Percentiles rank a stretch among this genome's conserved stretches.
These are phyloP conservation scores for Phataginus tetradactyla DNA, from an alignment of 2,797 vertebrate species.

Conservation along the genomic window DNA sequence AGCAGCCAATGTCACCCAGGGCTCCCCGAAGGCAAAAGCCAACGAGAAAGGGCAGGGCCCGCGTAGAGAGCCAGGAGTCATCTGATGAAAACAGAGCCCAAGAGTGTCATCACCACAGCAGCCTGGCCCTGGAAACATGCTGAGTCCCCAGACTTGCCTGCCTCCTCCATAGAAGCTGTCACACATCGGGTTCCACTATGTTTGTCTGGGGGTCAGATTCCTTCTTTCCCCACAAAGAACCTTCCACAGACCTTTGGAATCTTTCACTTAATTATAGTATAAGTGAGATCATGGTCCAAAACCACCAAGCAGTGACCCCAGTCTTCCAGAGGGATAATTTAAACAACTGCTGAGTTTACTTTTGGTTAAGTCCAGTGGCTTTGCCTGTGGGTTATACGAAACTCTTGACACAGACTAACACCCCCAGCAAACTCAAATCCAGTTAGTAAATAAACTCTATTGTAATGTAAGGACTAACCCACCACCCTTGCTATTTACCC, in stretches of 20 bases:
- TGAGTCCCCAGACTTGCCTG: neutral
- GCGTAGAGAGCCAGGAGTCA: neutral
- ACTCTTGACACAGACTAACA: slow-evolving; percentile 6
- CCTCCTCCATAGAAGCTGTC: neutral
- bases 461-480: slow-evolving; percentile 29
- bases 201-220: neutral
- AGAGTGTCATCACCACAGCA: fast-evolving
- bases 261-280: neutral
- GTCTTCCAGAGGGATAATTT: neutral
- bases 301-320: neutral
- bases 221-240: neutral
- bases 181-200: neutral
- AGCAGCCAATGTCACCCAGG: neutral
- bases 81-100: neutral
- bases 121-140: neutral
- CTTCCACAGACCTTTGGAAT: neutral
- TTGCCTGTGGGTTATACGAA: neutral
- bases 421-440: slow-evolving; percentile 11
- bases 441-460: slow-evolving; percentile 23
- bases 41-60: neutral
- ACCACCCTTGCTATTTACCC: neutral
- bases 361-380: slow-evolving; percentile 16
- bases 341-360: slow-evolving; percentile 41
- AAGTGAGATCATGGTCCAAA: neutral
- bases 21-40: neutral